Percentiles rank a stretch among this genome's conserved stretches.
Evolutionary conservation across 2,888 invertebrate species (phyloP).

Genomic region (Eilema sororculum): DNA sequence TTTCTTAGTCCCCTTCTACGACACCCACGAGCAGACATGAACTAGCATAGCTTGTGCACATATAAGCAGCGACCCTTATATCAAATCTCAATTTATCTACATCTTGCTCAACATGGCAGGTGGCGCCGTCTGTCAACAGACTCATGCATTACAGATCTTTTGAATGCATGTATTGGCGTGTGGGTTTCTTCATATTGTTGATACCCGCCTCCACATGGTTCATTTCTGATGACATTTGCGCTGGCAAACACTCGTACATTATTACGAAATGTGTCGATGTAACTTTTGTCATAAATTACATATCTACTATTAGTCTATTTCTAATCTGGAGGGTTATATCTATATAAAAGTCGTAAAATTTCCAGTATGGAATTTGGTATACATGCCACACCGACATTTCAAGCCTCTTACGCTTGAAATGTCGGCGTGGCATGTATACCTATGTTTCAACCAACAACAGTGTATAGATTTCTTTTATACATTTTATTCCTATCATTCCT

Average conservation of each 20-base stretch:
- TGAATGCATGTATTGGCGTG: conserved; percentile 29
- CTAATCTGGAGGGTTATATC: too few relatives aligned
- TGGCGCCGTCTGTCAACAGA: conserved; percentile 34
- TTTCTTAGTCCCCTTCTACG: too few relatives aligned
- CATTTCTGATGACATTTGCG: conserved; percentile 7
- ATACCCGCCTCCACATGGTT: conserved; percentile 10
- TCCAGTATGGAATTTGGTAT: too few relatives aligned
- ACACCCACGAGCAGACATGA: too few relatives aligned
- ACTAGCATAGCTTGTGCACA: too few relatives aligned
- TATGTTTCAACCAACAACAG: too few relatives aligned
- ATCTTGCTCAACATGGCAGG: conserved; percentile 16
- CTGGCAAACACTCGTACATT: background rate
- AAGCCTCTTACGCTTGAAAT: too few relatives aligned
- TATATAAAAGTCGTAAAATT: too few relatives aligned
- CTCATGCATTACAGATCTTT: conserved; percentile 24
- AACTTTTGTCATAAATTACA: background rate
- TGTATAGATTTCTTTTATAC: background rate
- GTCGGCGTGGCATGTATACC: too few relatives aligned
- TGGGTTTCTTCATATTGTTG: conserved; percentile 24
- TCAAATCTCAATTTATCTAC: conserved; percentile 11
- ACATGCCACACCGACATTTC: too few relatives aligned
- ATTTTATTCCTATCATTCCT: too few relatives aligned
- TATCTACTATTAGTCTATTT: too few relatives aligned
- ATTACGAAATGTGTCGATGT: background rate
- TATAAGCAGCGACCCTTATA: background rate